Evolutionary conservation across 1,140 invertebrate species (phyloP), one percentile per base, ranked within the genome.

Genomic region (Trissolcus basalis): DNA sequence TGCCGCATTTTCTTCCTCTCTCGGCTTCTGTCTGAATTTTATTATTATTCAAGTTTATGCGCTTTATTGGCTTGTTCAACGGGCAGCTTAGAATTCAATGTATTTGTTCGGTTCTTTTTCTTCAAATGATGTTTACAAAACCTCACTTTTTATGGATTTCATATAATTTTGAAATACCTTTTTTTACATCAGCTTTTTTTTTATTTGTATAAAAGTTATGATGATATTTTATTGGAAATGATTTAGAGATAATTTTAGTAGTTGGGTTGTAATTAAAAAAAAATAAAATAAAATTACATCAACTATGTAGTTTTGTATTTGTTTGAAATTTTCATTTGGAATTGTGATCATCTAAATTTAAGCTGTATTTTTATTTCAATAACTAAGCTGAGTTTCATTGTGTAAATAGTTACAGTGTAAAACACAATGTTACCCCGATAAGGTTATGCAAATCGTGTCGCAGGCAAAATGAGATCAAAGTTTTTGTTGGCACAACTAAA

Each of bases 11-110:
- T 58, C 48, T 45, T 48, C 19, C 14, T 58, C 58, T 39, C 1
- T 1, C 54, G 12, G 35, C n/a, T 47, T 8, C n/a, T n/a, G 15
- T 19, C 14, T 36, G 15, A 55, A 70, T 48, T 61, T 51, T 15
- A n/a, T 19, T 68, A 59, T 68, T 68, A 68, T 69, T 54, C 60
- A 47, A 54, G 65, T 54, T 59, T 59, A 69, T 60, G 47, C 45
- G 53, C n/a, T n/a, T n/a, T n/a, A n/a, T n/a, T n/a, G n/a, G n/a
- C n/a, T n/a, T n/a, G n/a, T n/a, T n/a, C n/a, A n/a, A n/a, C n/a
- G n/a, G n/a, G n/a, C n/a, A n/a, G n/a, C n/a, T n/a, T n/a, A n/a
- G n/a, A 55, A 43, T 51, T 44, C 48, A 12, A 55, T 36, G 33
- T 55, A 58, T 67, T 58, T 67, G 53, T 33, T 39, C 10, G n/a